Conservation (phyloP, 1,140 invertebrate genomes). For the Scaptodrosophila lebanonensis region DNA sequence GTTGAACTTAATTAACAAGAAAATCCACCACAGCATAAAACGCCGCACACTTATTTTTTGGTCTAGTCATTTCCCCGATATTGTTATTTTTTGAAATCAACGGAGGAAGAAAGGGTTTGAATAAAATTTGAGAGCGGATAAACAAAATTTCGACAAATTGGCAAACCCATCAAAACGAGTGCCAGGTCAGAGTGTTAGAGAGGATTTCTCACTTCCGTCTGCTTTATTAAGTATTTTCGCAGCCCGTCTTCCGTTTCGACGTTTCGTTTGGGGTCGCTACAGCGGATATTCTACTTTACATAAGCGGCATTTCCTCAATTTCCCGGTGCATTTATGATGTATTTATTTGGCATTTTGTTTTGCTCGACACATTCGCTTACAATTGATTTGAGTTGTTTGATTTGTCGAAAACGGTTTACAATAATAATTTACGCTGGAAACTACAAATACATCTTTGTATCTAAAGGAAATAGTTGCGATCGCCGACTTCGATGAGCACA, state of each 20-base stretch:
- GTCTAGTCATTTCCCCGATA: slow-evolving; percentile 61
- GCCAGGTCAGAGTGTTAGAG: background rate
- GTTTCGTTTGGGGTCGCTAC: slow-evolving; percentile 27
- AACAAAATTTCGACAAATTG: slow-evolving; percentile 52
- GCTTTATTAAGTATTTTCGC: slow-evolving; percentile 22
- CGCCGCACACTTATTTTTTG: slow-evolving; percentile 31
- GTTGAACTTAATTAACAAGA: slow-evolving; percentile 31
- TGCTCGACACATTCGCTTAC: slow-evolving; percentile 36
- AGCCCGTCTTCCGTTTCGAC: slow-evolving; percentile 11
- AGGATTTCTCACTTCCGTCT: slow-evolving; percentile 56
- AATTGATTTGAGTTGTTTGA: too few species aligned
- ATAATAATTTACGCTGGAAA: too few species aligned
- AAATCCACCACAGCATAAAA: too few species aligned
- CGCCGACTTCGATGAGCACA: background rate
- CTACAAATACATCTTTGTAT: too few species aligned
- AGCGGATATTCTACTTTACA: slow-evolving; percentile 73
- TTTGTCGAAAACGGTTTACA: too few species aligned
- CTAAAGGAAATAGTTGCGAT: background rate
- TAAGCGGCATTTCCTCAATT: slow-evolving; percentile 69
- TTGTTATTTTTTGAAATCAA: slow-evolving; percentile 40
- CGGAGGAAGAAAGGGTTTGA: slow-evolving; percentile 13
- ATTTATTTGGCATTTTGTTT: slow-evolving; percentile 36
- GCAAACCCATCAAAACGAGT: slow-evolving; percentile 26
- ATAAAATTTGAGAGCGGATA: slow-evolving; percentile 41
- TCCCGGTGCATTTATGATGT: slow-evolving; percentile 46